These are phyloP conservation scores for Pelodiscus sinensis DNA, from an alignment of 2,113 vertebrate genomes.

Conservation along the genomic window DNA sequence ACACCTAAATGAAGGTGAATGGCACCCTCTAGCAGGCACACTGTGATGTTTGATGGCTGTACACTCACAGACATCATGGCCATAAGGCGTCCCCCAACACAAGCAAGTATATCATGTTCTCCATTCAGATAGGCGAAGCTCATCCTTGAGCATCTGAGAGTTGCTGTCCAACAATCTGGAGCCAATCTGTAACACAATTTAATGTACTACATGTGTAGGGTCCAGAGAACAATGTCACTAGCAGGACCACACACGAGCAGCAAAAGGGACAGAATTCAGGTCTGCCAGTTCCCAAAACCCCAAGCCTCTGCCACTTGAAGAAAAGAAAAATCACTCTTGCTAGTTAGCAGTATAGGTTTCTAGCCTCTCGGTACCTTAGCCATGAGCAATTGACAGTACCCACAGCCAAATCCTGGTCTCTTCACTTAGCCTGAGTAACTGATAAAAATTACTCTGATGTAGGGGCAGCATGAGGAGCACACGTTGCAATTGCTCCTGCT, in stretches of 20 bases:
- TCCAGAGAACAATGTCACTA: background rate
- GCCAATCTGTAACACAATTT: background rate
- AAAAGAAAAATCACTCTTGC: background rate
- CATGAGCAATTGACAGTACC: background rate
- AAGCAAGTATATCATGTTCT: background rate
- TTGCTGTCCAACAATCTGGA: background rate
- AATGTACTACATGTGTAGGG: background rate
- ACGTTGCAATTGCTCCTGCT: background rate
- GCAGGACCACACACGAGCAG: background rate
- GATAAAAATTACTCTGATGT: background rate
- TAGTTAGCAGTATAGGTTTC: background rate
- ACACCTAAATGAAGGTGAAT: background rate
- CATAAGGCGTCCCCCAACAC: fast-evolving
- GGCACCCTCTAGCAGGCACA: background rate
- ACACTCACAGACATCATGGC: background rate
- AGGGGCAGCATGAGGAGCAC: background rate
- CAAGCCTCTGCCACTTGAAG: background rate
- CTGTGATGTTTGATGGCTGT: background rate
- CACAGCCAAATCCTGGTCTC: background rate
- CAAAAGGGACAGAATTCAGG: background rate
- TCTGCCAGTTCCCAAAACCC: background rate
- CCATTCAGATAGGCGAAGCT: background rate
- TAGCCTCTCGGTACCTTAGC: background rate
- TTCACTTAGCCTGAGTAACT: background rate
- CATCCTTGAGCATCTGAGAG: fast-evolving